A percentile compares a stretch with the other conserved stretches of the same genome.
phyloP scores from a whole-genome alignment of 2,888 invertebrate species.

The Chrysotoxum bicinctum region DNA sequence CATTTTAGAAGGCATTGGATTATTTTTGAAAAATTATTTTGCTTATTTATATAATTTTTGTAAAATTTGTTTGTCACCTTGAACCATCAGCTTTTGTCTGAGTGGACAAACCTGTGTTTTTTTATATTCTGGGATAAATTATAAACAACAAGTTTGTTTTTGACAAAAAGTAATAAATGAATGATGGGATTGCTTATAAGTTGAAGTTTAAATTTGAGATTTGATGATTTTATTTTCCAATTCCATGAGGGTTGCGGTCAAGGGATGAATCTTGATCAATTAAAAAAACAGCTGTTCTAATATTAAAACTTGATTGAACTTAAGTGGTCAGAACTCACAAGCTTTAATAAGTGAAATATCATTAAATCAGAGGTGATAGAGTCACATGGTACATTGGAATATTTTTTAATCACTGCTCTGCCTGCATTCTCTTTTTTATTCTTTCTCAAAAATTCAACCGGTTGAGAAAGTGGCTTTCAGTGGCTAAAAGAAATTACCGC shows the following conservation, averaged over 20 bases:
- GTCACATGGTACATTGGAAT: too few relatives aligned
- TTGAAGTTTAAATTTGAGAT: neutral
- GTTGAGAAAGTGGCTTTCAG: too few relatives aligned
- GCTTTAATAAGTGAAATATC: too few relatives aligned
- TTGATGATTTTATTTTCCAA: neutral
- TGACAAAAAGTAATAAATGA: neutral
- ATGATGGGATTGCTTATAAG: neutral
- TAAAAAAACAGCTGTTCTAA: neutral
- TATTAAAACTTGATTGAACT: too few relatives aligned
- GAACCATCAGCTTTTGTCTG: slow-evolving; percentile 14
- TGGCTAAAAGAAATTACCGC: too few relatives aligned
- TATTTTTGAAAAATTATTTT: slow-evolving; percentile 30
- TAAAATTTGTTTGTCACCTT: slow-evolving; percentile 19
- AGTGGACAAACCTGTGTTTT: neutral
- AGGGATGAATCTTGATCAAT: neutral
- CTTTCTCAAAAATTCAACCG: too few relatives aligned
- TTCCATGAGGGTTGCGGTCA: slow-evolving; percentile 4
- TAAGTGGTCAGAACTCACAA: too few relatives aligned
- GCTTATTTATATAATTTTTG: slow-evolving; percentile 15
- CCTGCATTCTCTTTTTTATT: too few relatives aligned
- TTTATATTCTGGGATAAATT: neutral
- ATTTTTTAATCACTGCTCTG: too few relatives aligned
- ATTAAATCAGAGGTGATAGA: too few relatives aligned
- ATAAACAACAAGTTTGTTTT: slow-evolving; percentile 19
- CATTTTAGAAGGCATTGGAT: slow-evolving; percentile 49